Base-by-base conservation (phyloP, 2,888 invertebrate species). In the Drosophila diplacantha region DNA sequence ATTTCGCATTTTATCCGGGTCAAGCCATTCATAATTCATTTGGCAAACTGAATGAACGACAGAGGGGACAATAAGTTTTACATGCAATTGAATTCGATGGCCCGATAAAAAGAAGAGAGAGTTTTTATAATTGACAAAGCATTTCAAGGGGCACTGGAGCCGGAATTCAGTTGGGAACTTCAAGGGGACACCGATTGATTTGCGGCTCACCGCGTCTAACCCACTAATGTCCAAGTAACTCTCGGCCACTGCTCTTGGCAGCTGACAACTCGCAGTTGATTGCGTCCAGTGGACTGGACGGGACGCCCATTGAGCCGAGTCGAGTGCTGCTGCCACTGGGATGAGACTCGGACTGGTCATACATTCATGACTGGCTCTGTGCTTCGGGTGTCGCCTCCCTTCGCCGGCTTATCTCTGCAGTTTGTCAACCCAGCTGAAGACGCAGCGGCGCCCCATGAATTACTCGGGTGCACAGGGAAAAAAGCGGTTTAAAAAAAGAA, bases 181-280 rank as follows among this genome's bases (percentile, higher is more conserved):
- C 51, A 69, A 69, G 61, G 51, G 57, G 49, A 7, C 3, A 47
- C 24, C 72, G 62, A 72, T 72, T 76, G 72, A 79, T 63, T 74
- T 68, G 66, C 66, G 69, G 69, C 44, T 31, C 41, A 32, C 26
- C 59, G 51, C 31, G 31, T 18, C 9, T 54, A 39, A 32, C 60
- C 59, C 39, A 24, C 46, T 35, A 20, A 34, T 34, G 18, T 32
- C 54, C 41, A 41, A 41, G 44, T 26, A 26, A 44, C 47, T 47
- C 47, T 32, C 38, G 24, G 11, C 34, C 44, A 47, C 37, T 64
- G 55, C 18, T 35, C 35, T 31, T 57, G 63, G 57, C 59, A 66
- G 71, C 59, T 72, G 69, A 75, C 74, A 78, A 59, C 66, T 73
- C 53, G 58, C 77, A 77, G 70, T 70, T 75, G 70, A 78, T 77